Evolutionary conservation across 2,797 vertebrate genomes (phyloP).

Genomic region (Astyanax mexicanus): DNA sequence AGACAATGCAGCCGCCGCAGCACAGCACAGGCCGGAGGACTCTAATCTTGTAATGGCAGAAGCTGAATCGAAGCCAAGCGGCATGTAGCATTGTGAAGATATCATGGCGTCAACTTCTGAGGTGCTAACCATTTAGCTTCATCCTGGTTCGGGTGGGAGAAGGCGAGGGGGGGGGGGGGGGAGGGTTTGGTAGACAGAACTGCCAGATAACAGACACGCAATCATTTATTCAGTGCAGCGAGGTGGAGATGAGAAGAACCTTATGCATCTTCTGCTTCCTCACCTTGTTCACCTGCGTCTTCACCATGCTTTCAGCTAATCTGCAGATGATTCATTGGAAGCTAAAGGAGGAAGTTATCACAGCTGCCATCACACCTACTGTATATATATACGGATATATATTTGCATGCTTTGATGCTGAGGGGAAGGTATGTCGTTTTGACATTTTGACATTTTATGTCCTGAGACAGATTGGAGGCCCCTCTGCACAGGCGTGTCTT

Average conservation of each 20-base stretch:
- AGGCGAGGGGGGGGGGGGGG: background rate
- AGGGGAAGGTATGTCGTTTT: background rate
- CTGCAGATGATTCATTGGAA: conserved; percentile 46
- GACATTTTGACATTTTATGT: background rate
- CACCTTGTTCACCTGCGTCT: conserved; percentile 42
- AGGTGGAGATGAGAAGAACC: conserved; percentile 31
- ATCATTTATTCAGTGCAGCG: conserved; percentile 49
- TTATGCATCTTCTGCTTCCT: background rate
- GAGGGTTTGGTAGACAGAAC: conserved; percentile 41
- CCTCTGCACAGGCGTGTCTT: too few species aligned
- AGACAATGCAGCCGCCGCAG: conserved; percentile 17
- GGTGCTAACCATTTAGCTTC: conserved; percentile 46
- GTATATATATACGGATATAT: conserved; percentile 4
- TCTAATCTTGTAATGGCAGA: conserved; percentile 55
- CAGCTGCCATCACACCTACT: conserved; percentile 43
- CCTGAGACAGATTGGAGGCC: too few species aligned
- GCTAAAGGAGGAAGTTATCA: conserved; percentile 37
- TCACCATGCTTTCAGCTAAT: conserved; percentile 41
- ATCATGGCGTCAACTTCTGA: conserved; percentile 45
- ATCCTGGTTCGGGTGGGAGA: conserved; percentile 15
- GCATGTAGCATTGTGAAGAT: conserved; percentile 48
- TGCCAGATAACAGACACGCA: conserved; percentile 47
- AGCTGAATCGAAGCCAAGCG: conserved; percentile 40
- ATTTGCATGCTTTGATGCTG: conserved; percentile 16
- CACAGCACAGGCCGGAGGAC: conserved; percentile 1